Evolutionary conservation across 2,888 invertebrate species (phyloP), one percentile per base, ranked within the genome.

Genomic region (Troides oblongomaculatus): DNA sequence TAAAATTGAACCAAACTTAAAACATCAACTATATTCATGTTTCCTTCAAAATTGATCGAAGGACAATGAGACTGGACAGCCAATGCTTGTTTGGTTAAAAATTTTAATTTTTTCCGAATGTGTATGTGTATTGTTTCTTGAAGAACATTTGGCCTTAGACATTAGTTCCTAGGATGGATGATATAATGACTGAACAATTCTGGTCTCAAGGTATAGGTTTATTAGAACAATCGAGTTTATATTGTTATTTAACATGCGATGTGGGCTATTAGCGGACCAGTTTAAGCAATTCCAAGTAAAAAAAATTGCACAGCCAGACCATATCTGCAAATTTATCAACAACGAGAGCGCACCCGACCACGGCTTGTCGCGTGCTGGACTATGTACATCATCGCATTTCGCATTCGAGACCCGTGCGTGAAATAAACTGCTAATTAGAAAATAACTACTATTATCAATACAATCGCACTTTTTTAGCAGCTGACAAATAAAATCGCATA

Each of bases 271-370:
- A 62, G 43, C 12, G 62, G 2, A 39, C 18, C 21, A 58, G 18
- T 46, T 36, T 66, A 70, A 66, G 50, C 59, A 53, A 39, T 30
- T n/a, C 46, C 17, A 14, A 30, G 21, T 68, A 70, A 69, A 66
- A 70, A 69, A 14, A 46, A 3, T 57, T 68, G 72, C 66, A 73
- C 62, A 57, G 67, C 66, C 14, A 46, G 46, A 36, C 68, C 66
- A 46, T 66, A 68, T 69, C 68, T 66, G 66, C 56, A 60, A 69
- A 69, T 72, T 74, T 73, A 75, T 74, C 72, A 73, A 70, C 71
- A 64, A 68, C 63, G 69, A 63, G 70, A 62, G 71, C 64, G 71
- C 73, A 73, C 62, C 71, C 66, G 71, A 69, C 69, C 74, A 72
- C 69, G 66, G 72, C 65, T 72, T 46, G 61, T 58, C 62, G 69